Base-by-base conservation (phyloP, 1,140 invertebrate genomes). In the Homalodisca vitripennis region DNA sequence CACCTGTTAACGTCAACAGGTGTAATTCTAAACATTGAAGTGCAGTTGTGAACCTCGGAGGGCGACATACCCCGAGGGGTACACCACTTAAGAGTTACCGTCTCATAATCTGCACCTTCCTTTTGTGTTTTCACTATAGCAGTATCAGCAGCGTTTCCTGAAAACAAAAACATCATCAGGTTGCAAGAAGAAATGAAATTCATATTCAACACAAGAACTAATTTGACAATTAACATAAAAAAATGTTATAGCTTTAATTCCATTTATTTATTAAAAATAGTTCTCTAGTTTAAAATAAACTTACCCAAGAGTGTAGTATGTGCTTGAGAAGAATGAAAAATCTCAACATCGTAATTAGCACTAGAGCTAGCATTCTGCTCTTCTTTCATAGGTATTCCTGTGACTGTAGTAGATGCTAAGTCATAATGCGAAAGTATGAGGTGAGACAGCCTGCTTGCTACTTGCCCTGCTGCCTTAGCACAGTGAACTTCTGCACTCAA, bases 301-400 rank as follows among this genome's bases (percentile, higher is more conserved):
- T 63, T 67, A 77, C 86, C 84, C 48, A 93, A 80, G 30, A 96
- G 86, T 0, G 92, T 87, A 0, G 87, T 84, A 79, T 98, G 95
- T 0, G 94, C 93, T 17, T 87, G 85, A 1, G 87, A 86, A 0
- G 92, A 88, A 79, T 99, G 96, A 73, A 97, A 90, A 51, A 99
- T 91, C 80, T 98, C 95, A 0, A 99, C 97, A 79, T 99, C 96
- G 78, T 99, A 99, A 82, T 98, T 98, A 0, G 95, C 94, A 60
- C 95, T 98, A 0, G 95, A 97, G 79, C 92, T 95, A 0, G 97
- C 95, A 82, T 98, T 98, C 83, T 98, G 96, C 82, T 99, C 97
- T 82, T 99, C 97, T 83, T 99, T 99, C 97, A 99, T 99, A 2
- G 96, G 97, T 76, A 99, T 99, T 30, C 95, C 96, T 27, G 95